Evolutionary conservation across 2,888 invertebrate genomes (phyloP).

Genomic region (Eupithecia insigniata): DNA sequence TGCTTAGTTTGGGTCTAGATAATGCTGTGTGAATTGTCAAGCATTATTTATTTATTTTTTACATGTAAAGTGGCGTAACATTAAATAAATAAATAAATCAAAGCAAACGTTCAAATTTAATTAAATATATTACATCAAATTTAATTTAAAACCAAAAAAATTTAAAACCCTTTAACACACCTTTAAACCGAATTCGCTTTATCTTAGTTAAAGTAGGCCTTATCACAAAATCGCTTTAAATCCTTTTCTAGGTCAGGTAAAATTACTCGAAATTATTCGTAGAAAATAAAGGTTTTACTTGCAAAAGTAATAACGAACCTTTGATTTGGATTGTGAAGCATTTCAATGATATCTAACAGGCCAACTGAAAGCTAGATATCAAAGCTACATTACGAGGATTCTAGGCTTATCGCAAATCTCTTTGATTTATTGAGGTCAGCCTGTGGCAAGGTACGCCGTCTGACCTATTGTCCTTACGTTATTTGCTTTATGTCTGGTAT

Average conservation of each 20-base stretch:
- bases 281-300: not conserved
- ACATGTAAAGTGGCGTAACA: not conserved
- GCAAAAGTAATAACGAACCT: conserved; percentile 1
- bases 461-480: conserved; percentile 19
- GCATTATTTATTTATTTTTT: too few relatives aligned
- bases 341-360: conserved; percentile 15
- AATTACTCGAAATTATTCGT: not conserved
- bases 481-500: conserved; percentile 4
- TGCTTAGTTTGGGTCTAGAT: too few relatives aligned
- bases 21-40: too few relatives aligned
- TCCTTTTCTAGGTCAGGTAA: not conserved
- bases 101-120: not conserved
- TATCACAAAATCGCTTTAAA: not conserved
- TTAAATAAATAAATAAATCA: too few relatives aligned
- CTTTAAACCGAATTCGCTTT: not conserved
- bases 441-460: not conserved
- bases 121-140: not conserved
- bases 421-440: conserved; percentile 56
- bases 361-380: conserved; percentile 44
- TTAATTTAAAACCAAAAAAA: not conserved
- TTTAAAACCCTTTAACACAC: too few relatives aligned
- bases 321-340: conserved; percentile 14
- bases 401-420: conserved; percentile 68
- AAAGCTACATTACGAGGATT: conserved; percentile 49
- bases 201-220: not conserved